Evolutionary conservation across 1,140 invertebrate genomes (phyloP).

Genomic region (Leptopilina boulardi): DNA sequence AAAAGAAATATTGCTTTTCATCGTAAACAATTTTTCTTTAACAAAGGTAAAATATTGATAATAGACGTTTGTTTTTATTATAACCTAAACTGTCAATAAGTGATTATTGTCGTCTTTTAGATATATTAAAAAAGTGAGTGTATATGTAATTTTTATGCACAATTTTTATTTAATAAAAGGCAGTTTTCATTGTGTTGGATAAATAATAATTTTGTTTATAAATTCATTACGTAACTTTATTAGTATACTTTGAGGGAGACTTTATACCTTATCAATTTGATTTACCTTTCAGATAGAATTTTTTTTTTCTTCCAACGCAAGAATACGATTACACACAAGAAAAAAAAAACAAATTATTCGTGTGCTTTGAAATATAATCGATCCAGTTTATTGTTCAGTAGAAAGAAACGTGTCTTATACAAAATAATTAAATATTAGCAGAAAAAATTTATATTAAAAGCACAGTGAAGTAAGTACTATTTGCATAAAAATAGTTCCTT

Average conservation of each 20-base stretch:
- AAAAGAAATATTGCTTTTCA: neutral
- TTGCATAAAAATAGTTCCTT: too few species aligned
- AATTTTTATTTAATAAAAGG: neutral
- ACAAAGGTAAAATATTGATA: neutral
- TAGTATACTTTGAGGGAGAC: neutral
- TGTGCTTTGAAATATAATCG: too few species aligned
- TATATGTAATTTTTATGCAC: neutral
- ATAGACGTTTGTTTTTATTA: neutral
- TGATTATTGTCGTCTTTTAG: neutral
- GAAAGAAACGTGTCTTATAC: too few species aligned
- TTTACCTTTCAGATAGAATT: neutral
- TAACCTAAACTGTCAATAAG: constrained; percentile 14
- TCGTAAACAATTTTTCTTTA: neutral
- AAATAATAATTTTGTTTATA: neutral
- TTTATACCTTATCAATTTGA: neutral
- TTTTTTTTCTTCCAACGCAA: neutral
- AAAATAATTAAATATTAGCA: too few species aligned
- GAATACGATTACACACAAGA: neutral
- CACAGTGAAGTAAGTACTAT: too few species aligned
- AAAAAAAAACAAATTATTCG: neutral
- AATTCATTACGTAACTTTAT: constrained; percentile 21
- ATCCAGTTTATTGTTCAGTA: neutral
- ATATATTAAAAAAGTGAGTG: neutral
- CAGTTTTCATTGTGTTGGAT: neutral
- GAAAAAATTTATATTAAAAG: too few species aligned